Evolutionary conservation across 2,888 invertebrate genomes (phyloP).

Genomic region (Zelleria hepariella): DNA sequence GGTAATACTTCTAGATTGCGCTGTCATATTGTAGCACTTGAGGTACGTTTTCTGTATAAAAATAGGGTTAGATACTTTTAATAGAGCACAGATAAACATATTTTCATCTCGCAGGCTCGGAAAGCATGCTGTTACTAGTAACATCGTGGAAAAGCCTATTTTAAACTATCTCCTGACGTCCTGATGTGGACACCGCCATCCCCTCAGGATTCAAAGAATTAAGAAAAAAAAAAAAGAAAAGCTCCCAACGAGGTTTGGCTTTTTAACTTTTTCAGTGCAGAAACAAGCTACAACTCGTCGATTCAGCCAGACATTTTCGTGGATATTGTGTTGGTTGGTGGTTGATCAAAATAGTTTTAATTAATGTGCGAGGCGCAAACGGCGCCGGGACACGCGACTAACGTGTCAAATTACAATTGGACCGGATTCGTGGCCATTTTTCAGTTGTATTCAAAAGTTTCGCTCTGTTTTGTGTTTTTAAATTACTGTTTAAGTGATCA

Average conservation of each 20-base stretch:
- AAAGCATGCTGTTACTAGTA: too few species aligned
- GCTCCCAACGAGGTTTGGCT: too few species aligned
- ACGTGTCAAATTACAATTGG: constrained; percentile 15
- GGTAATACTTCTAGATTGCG: background rate
- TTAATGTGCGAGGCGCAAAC: constrained; percentile 26
- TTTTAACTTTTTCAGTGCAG: too few species aligned
- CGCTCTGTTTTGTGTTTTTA: background rate
- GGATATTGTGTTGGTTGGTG: constrained; percentile 18
- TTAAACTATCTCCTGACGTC: too few species aligned
- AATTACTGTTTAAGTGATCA: background rate
- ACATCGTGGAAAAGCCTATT: too few species aligned
- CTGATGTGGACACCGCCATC: too few species aligned
- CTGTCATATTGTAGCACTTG: background rate
- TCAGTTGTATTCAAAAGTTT: background rate
- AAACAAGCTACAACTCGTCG: background rate
- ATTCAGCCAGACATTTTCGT: background rate
- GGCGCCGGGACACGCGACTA: constrained; percentile 24
- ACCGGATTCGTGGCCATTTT: background rate
- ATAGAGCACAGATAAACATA: too few species aligned
- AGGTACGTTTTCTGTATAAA: too few species aligned
- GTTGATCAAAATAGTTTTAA: constrained; percentile 34
- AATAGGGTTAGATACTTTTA: too few species aligned
- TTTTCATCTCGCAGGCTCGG: too few species aligned
- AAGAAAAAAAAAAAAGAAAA: too few species aligned
- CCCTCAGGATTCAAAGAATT: too few species aligned